These are phyloP conservation scores for Cremastobaeus sp. DNA, from an alignment of 2,888 invertebrate species.

Conservation along the genomic window DNA sequence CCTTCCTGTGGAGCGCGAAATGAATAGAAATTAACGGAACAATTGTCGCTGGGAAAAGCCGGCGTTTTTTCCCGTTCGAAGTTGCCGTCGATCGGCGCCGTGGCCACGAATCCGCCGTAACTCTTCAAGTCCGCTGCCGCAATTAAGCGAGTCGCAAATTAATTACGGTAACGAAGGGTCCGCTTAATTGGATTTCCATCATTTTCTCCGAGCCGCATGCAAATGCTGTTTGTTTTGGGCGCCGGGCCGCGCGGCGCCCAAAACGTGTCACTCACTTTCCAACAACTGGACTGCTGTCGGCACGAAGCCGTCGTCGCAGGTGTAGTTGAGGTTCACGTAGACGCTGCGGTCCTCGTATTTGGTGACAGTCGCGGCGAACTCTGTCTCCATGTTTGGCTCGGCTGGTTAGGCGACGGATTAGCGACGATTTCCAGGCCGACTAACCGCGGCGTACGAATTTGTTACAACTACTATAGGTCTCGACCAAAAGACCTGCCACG, in stretches of 20 bases:
- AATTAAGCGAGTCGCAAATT: neutral
- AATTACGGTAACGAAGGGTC: neutral
- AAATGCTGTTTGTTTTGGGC: slow-evolving; percentile 17
- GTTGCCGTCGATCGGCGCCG: neutral
- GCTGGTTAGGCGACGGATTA: neutral
- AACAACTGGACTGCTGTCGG: slow-evolving; percentile 71
- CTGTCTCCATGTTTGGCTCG: slow-evolving; percentile 45
- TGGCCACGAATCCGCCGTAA: neutral
- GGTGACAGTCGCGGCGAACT: slow-evolving; percentile 50
- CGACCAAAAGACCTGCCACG: slow-evolving; percentile 53
- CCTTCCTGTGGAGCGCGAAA: neutral
- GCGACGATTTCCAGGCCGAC: neutral
- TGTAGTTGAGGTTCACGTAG: slow-evolving; percentile 65
- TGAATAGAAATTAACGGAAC: slow-evolving; percentile 18
- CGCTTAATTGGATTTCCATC: neutral
- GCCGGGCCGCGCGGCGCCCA: neutral
- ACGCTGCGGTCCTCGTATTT: slow-evolving; percentile 58
- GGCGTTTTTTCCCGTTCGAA: too few species aligned
- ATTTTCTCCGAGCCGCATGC: slow-evolving; percentile 3
- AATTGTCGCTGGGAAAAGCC: neutral
- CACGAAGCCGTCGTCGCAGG: slow-evolving; percentile 69
- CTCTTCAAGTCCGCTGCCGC: too few species aligned
- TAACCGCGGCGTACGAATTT: slow-evolving; percentile 43
- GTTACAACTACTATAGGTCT: slow-evolving; percentile 45
- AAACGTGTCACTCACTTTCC: slow-evolving; percentile 70